Evolutionary conservation across 2,113 vertebrate genomes (phyloP).

Genomic region (Tachuris rubrigastra): DNA sequence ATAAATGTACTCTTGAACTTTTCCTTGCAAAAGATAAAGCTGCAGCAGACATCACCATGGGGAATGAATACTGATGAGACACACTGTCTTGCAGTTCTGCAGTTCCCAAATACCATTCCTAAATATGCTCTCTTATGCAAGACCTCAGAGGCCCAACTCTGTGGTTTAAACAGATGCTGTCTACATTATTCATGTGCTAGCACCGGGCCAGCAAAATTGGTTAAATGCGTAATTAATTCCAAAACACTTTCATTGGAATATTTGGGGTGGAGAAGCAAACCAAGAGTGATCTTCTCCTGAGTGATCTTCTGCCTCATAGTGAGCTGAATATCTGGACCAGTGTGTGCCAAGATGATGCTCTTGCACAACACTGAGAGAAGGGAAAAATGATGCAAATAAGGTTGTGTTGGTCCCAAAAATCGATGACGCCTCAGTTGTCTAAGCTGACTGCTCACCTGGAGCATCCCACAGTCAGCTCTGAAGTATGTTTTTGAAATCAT

Average conservation of each 20-base stretch:
- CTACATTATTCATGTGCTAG: background rate
- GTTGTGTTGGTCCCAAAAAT: background rate
- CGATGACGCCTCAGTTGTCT: background rate
- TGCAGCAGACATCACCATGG: accelerated
- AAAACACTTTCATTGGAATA: slow-evolving; percentile 1
- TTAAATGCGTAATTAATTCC: slow-evolving; percentile 12
- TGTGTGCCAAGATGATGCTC: background rate
- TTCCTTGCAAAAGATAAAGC: background rate
- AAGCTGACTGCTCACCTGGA: background rate
- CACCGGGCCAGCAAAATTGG: background rate
- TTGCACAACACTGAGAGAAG: background rate
- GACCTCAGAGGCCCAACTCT: background rate
- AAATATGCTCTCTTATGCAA: background rate
- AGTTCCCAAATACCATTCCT: background rate
- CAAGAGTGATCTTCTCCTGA: background rate
- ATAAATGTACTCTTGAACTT: background rate
- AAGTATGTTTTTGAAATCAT: background rate
- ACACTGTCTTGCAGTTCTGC: background rate
- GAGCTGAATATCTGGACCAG: background rate
- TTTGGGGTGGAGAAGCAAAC: slow-evolving; percentile 22
- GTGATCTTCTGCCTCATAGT: background rate
- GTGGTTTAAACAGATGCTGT: slow-evolving; percentile 6
- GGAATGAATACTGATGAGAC: background rate
- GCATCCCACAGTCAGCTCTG: background rate
- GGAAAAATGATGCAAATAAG: background rate